A percentile compares a stretch with the other conserved stretches of the same genome.
Conservation (phyloP, 2,797 vertebrate species). For the Chanos chanos region DNA sequence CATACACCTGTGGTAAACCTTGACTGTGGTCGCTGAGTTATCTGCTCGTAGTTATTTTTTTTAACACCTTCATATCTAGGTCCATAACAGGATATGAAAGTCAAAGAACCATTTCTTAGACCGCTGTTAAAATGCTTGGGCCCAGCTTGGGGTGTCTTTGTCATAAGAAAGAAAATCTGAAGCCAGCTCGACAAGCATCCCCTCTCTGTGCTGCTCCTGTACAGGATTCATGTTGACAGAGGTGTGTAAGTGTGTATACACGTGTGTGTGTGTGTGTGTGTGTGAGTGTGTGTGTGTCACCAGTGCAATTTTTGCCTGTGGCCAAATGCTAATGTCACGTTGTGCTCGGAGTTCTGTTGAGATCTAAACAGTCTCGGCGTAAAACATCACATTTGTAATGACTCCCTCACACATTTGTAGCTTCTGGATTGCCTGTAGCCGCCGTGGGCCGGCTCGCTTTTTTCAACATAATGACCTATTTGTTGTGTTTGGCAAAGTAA, state of each 20-base stretch:
- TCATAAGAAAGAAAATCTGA: constrained; percentile 51
- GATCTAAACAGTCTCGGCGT: constrained; percentile 47
- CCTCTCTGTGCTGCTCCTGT: constrained; percentile 50
- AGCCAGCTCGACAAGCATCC: too few relatives aligned
- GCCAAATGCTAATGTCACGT: constrained; percentile 57
- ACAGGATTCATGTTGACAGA: constrained; percentile 62
- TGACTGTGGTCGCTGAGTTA: too few relatives aligned
- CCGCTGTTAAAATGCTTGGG: too few relatives aligned
- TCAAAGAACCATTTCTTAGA: too few relatives aligned
- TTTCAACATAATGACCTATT: constrained; percentile 33
- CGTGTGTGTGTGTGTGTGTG: background rate
- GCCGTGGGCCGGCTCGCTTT: constrained; percentile 12
- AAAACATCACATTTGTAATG: constrained; percentile 33
- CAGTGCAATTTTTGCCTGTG: constrained; percentile 53
- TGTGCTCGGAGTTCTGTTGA: constrained; percentile 54
- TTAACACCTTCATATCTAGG: too few relatives aligned
- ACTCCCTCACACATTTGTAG: background rate
- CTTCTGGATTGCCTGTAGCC: constrained; percentile 18
- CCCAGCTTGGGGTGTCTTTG: too few relatives aligned
- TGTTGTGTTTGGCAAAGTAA: constrained; percentile 16
- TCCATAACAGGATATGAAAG: too few relatives aligned
- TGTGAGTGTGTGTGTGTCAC: constrained; percentile 46
- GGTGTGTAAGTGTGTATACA: constrained; percentile 9
- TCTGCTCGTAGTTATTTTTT: too few relatives aligned
- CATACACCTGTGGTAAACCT: too few relatives aligned